Evolutionary conservation across 2,113 vertebrate species (phyloP).

Genomic region (Columba livia): DNA sequence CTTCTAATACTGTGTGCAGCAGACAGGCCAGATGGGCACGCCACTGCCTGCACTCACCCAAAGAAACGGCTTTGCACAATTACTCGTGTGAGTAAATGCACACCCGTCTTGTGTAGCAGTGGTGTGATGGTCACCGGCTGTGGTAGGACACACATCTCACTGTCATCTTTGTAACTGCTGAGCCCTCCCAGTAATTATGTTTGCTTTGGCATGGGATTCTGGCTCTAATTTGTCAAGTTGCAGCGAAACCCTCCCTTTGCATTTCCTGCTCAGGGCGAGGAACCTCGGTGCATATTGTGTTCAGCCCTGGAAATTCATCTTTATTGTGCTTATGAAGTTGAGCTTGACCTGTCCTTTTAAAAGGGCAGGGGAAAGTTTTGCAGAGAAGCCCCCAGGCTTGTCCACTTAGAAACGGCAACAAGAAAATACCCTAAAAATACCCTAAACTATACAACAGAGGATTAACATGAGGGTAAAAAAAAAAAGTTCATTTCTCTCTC

Average conservation of each 20-base stretch:
- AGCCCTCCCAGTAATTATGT: slow-evolving; percentile 51
- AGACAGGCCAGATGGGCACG: not conserved
- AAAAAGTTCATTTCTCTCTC: not conserved
- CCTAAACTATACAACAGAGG: not conserved
- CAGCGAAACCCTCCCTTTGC: slow-evolving; percentile 66
- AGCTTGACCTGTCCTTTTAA: slow-evolving; percentile 19
- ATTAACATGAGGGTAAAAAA: slow-evolving; percentile 18
- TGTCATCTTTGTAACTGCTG: not conserved
- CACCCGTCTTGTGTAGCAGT: not conserved
- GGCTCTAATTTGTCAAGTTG: slow-evolving; percentile 63
- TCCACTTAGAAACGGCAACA: not conserved
- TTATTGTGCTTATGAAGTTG: slow-evolving; percentile 12
- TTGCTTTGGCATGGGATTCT: slow-evolving; percentile 66
- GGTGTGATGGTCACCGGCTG: not conserved
- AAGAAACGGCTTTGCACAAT: not conserved
- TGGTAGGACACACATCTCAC: not conserved
- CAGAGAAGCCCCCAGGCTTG: not conserved
- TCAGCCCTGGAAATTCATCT: slow-evolving; percentile 53
- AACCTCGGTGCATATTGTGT: slow-evolving; percentile 23
- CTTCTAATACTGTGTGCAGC: not conserved
- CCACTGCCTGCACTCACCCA: not conserved
- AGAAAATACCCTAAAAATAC: not conserved
- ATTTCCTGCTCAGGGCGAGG: slow-evolving; percentile 70
- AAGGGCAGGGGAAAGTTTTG: slow-evolving; percentile 13
- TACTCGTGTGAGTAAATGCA: not conserved